Evolutionary conservation across 2,888 invertebrate genomes (phyloP), one percentile per base, ranked within the genome.

Genomic region (Cheilosia grossa): DNA sequence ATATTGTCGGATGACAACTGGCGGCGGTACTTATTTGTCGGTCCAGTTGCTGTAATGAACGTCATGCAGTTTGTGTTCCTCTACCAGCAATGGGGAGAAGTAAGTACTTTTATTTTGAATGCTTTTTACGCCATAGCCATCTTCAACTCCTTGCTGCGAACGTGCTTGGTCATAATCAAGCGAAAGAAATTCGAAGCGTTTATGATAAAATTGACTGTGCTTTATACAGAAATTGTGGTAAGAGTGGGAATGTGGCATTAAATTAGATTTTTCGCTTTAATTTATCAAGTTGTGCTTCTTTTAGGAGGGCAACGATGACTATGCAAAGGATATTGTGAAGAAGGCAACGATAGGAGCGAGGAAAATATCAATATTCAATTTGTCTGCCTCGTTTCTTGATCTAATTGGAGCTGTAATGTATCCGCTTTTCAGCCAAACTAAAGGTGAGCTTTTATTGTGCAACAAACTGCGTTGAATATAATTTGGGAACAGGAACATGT

Each of bases 101-200:
- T 89, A 82, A 86, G 88, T 13, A 86, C 88, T 15, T 89, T 91
- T 64, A 90, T 91, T 59, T 82, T 91, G 73, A 90, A 90, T 78
- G 81, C 88, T 3, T 91, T 90, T 87, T 89, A 89, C 77, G 87
- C 89, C 13, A 87, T 88, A 30, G 90, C 88, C 64, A 88, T 90
- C 54, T 90, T 91, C 53, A 88, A 90, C 87, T 88, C 89, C 2
- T 64, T 90, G 58, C 77, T 91, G 51, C 89, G 91, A 61, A 90
- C 89, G 75, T 87, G 88, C 69, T 78, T 90, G 70, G 89, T 91
- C 59, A 89, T 91, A 53, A 75, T 86, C 70, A 89, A 88, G 72
- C 74, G 87, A 53, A 75, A 70, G 40, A 86, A 89, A 78, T 90
- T 91, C 59, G 91, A 91, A 86, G 44, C 85, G 10, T 89, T 91